These are phyloP conservation scores for Pedetes capensis DNA, from an alignment of 2,113 vertebrate species.

Conservation along the genomic window DNA sequence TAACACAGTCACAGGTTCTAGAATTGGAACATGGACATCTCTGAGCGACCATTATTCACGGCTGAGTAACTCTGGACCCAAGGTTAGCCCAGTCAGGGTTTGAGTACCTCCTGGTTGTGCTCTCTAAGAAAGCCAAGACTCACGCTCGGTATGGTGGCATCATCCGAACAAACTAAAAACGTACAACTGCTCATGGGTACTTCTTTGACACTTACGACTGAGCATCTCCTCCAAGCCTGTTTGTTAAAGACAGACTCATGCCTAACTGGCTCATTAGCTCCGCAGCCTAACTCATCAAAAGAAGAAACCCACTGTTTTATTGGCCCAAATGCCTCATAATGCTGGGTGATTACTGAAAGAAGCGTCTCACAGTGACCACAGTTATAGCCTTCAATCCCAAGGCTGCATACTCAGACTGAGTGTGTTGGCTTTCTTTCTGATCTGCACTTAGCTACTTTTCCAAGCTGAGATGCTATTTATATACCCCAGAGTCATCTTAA, in stretches of 20 bases:
- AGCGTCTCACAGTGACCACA: fast-evolving
- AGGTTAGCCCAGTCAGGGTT: not conserved
- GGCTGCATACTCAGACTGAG: fast-evolving
- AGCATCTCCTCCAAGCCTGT: not conserved
- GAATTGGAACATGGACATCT: not conserved
- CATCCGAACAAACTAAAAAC: fast-evolving
- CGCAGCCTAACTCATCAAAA: not conserved
- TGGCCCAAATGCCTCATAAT: not conserved
- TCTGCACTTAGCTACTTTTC: not conserved
- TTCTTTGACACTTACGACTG: not conserved
- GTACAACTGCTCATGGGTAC: not conserved
- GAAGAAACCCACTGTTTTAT: no score
- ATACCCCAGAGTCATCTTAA: not conserved
- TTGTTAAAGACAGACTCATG: not conserved
- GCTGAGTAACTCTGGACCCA: not conserved
- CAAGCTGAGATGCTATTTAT: not conserved
- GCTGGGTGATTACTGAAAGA: fast-evolving
- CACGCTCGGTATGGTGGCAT: fast-evolving
- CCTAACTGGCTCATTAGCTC: not conserved
- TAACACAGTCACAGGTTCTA: fast-evolving
- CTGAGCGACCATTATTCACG: not conserved
- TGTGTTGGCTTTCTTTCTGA: not conserved
- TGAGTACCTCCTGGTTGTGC: not conserved
- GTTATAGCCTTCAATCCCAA: not conserved
- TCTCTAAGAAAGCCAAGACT: not conserved